Base-by-base conservation (phyloP, 2,888 invertebrate species). In the Teinopalpus imperialis region DNA sequence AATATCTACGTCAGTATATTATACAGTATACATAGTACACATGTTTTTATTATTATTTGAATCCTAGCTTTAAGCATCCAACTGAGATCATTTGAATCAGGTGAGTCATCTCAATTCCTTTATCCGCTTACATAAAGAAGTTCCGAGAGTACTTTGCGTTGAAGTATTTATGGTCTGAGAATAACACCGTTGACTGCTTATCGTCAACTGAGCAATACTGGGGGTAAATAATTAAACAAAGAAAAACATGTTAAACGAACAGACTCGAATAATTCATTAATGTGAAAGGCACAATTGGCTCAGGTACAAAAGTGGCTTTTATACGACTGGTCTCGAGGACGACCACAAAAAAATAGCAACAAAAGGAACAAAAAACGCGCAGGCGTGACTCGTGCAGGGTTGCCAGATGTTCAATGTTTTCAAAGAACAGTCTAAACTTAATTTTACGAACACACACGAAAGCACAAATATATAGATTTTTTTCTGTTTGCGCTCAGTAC, bases 351-450 rank as follows among this genome's bases (percentile, higher is more conserved):
- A 78, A 76, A 74, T 69, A 70, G 67, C 66, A 55, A 56, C 53
- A 57, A 67, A 74, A 68, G 65, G 57, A 60, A 69, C 62, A 69
- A 79, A 77, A 78, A 75, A 66, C 51, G 62, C 58, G 66, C 69
- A 64, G 69, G 69, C 62, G 66, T 64, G 61, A 61, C 59, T 1
- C n/a, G 12, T 2, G 56, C 50, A 57, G 24, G 41, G 29, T 35
- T 6, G 12, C 41, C 27, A 35, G n/a, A 29, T 21, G 14, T 16
- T 41, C 10, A 1, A 3, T 8, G 8, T 35, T 46, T 18, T 5
- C 6, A 9, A 8, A 21, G 46, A 34, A 41, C 23, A 35, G 40
- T 35, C 16, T 10, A 21, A n/a, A 18, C 9, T 9, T 16, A 2
- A 16, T 16, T 16, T 16, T 16, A 16, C 16, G n/a, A n/a, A n/a